Evolutionary conservation across 2,797 vertebrate species (phyloP).

Genomic region (Sebastes hopkinsi): DNA sequence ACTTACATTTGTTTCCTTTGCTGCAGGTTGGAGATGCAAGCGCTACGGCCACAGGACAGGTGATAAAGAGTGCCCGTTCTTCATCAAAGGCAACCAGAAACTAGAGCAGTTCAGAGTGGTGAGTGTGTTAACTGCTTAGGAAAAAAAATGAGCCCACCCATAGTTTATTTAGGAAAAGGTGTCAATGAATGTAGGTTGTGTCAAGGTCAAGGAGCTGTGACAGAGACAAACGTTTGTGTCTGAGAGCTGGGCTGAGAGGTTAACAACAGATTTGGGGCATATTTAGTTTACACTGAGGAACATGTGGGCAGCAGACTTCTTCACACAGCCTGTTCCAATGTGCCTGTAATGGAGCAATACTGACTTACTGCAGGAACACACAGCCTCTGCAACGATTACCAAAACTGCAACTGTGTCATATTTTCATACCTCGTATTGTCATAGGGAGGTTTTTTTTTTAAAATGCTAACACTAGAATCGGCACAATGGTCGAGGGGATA

Average conservation of each 20-base stretch:
- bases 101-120: conserved; percentile 98
- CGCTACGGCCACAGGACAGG: conserved; percentile 95
- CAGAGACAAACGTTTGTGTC: conserved; percentile 1
- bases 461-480: conserved; percentile 39
- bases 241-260: neutral
- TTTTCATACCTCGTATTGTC: conserved; percentile 49
- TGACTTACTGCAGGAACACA: conserved; percentile 15
- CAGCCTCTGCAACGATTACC: conserved; percentile 68
- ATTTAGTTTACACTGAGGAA: conserved; percentile 18
- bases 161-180: neutral
- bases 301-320: conserved; percentile 44
- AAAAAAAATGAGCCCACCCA: neutral
- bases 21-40: conserved; percentile 94
- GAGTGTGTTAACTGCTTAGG: conserved; percentile 61
- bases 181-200: neutral
- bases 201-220: conserved; percentile 8
- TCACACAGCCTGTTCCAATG: conserved; percentile 6
- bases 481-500: neutral
- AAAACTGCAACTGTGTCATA: conserved; percentile 66
- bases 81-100: conserved; percentile 98
- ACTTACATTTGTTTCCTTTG: neutral
- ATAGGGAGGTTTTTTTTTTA: conserved; percentile 1
- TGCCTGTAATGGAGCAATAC: conserved; percentile 22
- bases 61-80: conserved; percentile 94
- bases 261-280: neutral